Conservation (phyloP, 2,113 vertebrate genomes). For the Chauna torquata region DNA sequence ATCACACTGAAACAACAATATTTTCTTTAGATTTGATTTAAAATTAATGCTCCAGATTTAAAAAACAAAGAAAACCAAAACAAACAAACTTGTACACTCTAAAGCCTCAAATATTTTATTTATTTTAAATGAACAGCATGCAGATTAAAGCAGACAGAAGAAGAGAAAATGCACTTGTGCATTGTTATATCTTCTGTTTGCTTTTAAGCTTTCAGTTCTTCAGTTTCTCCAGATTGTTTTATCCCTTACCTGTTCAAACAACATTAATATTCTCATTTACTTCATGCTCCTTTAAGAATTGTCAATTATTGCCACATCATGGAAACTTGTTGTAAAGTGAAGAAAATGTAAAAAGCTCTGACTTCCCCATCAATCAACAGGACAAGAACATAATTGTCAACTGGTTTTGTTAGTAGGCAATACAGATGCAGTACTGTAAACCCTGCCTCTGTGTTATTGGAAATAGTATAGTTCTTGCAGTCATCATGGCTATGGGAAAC, state of each 20-base stretch:
- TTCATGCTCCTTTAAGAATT: background rate
- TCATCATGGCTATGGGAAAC: background rate
- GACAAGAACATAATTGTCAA: background rate
- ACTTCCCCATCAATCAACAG: background rate
- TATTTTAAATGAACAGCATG: background rate
- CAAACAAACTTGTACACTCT: background rate
- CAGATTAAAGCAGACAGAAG: background rate
- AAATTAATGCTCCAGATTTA: background rate
- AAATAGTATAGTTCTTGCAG: background rate
- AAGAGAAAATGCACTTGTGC: background rate
- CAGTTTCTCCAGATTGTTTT: background rate
- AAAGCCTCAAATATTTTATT: background rate
- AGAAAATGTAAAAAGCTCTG: background rate
- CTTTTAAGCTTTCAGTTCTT: background rate
- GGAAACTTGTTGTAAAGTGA: background rate
- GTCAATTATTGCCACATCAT: background rate
- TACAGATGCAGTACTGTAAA: background rate
- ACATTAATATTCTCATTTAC: background rate
- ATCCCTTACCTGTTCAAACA: background rate
- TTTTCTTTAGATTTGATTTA: background rate
- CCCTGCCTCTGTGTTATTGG: accelerated
- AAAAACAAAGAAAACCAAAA: background rate
- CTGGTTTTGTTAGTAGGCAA: background rate
- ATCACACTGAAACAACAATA: background rate
- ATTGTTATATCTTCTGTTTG: background rate